These are phyloP conservation scores for Hyphantria cunea DNA, from an alignment of 1,140 invertebrate genomes.

Conservation along the genomic window DNA sequence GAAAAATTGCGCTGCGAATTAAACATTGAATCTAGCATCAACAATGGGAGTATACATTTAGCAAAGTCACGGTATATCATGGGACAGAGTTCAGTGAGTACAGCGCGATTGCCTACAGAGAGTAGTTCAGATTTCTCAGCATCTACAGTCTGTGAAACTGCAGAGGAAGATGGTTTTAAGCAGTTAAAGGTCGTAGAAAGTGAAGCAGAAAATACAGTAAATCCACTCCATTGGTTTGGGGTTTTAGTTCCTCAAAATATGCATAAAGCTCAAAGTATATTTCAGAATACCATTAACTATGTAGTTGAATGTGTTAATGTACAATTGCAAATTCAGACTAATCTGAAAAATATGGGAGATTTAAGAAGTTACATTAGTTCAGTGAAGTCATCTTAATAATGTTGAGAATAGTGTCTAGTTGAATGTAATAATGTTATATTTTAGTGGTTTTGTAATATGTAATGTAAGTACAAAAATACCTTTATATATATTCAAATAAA, in stretches of 20 bases:
- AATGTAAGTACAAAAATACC: too few species aligned
- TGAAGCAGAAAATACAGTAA: slow-evolving; percentile 70
- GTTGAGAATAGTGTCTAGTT: not conserved
- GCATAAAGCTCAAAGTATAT: slow-evolving; percentile 85
- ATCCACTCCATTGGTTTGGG: slow-evolving; percentile 90
- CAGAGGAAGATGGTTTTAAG: slow-evolving; percentile 63
- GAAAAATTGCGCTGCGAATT: slow-evolving; percentile 85
- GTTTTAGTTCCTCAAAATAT: slow-evolving; percentile 88
- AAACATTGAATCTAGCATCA: slow-evolving; percentile 84
- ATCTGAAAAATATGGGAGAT: slow-evolving; percentile 67
- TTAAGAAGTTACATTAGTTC: slow-evolving; percentile 58
- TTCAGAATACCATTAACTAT: slow-evolving; percentile 84
- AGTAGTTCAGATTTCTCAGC: slow-evolving; percentile 83
- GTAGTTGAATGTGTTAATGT: slow-evolving; percentile 85
- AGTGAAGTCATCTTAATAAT: slow-evolving; percentile 6
- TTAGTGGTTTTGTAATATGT: too few species aligned
- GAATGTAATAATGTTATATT: too few species aligned
- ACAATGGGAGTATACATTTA: slow-evolving; percentile 85
- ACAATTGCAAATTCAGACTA: slow-evolving; percentile 81
- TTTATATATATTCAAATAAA: too few species aligned
- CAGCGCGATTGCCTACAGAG: slow-evolving; percentile 85
- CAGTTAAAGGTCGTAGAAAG: slow-evolving; percentile 71
- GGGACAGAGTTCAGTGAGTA: slow-evolving; percentile 86
- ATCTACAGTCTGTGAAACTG: slow-evolving; percentile 65
- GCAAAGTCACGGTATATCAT: slow-evolving; percentile 88